Evolutionary conservation across 2,888 invertebrate species (phyloP), one percentile per base, ranked within the genome.

Genomic region (Griposia aprilina): DNA sequence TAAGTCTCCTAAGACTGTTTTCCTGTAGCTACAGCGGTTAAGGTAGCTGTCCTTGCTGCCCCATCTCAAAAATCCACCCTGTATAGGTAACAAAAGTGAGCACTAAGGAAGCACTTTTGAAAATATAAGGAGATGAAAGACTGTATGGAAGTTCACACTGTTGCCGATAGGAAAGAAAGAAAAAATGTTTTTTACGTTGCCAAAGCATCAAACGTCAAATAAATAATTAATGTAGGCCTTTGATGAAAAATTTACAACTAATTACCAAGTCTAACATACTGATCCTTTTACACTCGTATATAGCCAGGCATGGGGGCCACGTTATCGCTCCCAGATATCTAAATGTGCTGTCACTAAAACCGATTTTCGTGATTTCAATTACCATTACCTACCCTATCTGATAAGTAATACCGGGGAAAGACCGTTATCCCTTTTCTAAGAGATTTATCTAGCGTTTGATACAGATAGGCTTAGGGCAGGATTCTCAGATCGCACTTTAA

Each of bases 391-490:
- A 15, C 45, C 45, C 36, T 15, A 66, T 60, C 45, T 52, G 23
- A 73, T 79, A 67, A 36, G 55, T 80, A 55, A 71, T 26, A 66
- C 23, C 23, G 13, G 48, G 26, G 2, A 52, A 73, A 52, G 23
- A 60, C n/a, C n/a, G 45, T 55, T 20, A 74, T 74, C 57, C 57
- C 11, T 69, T 75, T 74, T 65, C n/a, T 36, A 20, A 68, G 30
- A 74, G 23, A 69, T 75, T 80, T 75, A 81, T 81, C 63, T 68
- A 45, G 1, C 67, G 48, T 57, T 74, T 80, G 74, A 74, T 62
- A 36, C 11, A 48, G 63, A 57, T 80, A 73, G 26, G 52, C 26
- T 26, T 20, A 36, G 23, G 17, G 20, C 11, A 41, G 7, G 36
- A 11, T 55, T 36, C 36, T 11, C 11, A 55, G 2, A 55, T n/a